These are phyloP conservation scores for Callipepla californica DNA, from an alignment of 2,113 vertebrate genomes.

Conservation along the genomic window DNA sequence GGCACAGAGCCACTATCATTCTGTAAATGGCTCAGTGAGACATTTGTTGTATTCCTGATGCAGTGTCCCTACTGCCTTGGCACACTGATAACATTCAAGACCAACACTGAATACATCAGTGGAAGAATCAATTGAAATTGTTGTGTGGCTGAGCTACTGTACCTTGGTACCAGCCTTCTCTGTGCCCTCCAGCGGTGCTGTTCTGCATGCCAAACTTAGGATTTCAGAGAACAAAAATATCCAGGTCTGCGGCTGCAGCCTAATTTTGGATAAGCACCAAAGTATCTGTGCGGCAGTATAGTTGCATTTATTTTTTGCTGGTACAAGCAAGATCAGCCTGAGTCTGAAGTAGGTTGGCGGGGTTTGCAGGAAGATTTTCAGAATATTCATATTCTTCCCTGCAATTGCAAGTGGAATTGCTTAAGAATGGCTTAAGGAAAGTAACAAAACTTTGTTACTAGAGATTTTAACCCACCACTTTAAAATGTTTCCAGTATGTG, in stretches of 20 bases:
- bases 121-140: neutral
- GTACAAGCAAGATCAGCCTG: neutral
- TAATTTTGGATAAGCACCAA: neutral
- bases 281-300: neutral
- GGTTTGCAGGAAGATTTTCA: neutral
- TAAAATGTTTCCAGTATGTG: conserved; percentile 14
- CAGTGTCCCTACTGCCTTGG: neutral
- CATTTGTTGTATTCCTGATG: neutral
- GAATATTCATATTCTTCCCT: neutral
- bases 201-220: neutral
- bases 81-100: neutral
- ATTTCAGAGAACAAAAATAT: conserved; percentile 5
- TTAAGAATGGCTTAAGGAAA: neutral
- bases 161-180: neutral
- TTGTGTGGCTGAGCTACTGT: neutral
- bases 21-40: neutral
- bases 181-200: neutral
- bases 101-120: neutral
- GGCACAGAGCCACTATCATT: neutral
- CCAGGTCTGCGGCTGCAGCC: neutral
- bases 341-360: neutral
- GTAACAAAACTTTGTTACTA: conserved; percentile 2
- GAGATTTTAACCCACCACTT: conserved; percentile 34
- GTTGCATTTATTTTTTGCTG: neutral
- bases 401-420: neutral